Evolutionary conservation across 1,140 invertebrate species (phyloP), one percentile per base, ranked within the genome.

Genomic region (Drosophila ficusphila): DNA sequence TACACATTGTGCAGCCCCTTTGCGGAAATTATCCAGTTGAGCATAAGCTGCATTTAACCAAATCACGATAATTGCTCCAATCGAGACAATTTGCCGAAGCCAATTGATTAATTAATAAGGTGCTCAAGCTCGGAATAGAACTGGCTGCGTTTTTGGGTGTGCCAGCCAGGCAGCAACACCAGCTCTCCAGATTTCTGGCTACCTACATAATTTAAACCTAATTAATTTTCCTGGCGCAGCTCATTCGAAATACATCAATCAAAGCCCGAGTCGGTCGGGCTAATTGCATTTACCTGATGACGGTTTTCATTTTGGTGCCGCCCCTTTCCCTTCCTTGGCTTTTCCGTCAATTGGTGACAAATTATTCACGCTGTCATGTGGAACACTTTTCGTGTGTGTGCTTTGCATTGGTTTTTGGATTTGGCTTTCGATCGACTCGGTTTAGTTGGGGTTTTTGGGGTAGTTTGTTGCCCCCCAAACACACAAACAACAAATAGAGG

Each of bases 271-370:
- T 33, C 21, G 41, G n/a, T n/a, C n/a, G 33, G 25, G 56, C 69
- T 73, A 73, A 73, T 73, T 73, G 69, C 69, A 73, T 73, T 73
- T 73, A 73, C 69, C 69, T 73, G 68, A 73, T 72, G 69, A 73
- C 69, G 69, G 69, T 73, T 73, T 73, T 73, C 68, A 73, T 72
- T 72, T 41, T 33, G 69, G 44, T 23, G 14, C 42, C 42, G 33
- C 49, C 39, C 49, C 16, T 11, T 48, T 25, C 49, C 39, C 49
- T 12, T 11, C 39, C 27, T 36, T 12, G 14, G 9, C 18, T 2
- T 11, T 38, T 9, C 29, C 47, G 54, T 72, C 69, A 72, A 72
- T 73, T 72, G 69, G 54, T 62, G 69, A 72, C 69, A 72, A 72
- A 72, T 72, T 72, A 72, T 72, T 72, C 68, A 52, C 31, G 54